These are phyloP conservation scores for Sebastes cheni DNA, from an alignment of 2,797 vertebrate species.

Conservation along the genomic window DNA sequence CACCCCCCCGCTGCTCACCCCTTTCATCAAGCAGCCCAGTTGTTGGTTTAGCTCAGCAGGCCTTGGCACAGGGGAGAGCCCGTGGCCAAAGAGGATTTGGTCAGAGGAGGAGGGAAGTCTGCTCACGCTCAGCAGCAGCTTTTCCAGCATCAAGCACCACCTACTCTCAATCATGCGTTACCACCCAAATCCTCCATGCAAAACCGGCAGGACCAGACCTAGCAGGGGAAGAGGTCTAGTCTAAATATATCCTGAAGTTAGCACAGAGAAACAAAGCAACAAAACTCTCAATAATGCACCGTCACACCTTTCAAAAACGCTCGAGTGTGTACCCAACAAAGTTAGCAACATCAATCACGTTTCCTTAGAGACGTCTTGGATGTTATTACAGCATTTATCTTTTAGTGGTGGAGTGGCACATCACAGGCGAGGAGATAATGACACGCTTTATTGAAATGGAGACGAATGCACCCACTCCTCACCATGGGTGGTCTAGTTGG, in stretches of 20 bases:
- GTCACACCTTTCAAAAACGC: slow-evolving; percentile 34
- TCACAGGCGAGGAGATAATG: slow-evolving; percentile 74
- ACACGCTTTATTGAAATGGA: slow-evolving; percentile 76
- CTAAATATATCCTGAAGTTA: slow-evolving; percentile 42
- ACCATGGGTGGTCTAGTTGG: slow-evolving; percentile 71
- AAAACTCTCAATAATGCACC: slow-evolving; percentile 9
- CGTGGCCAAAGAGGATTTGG: slow-evolving; percentile 71
- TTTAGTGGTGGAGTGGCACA: slow-evolving; percentile 65
- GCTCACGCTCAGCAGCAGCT: slow-evolving; percentile 57
- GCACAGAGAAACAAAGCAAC: slow-evolving; percentile 16
- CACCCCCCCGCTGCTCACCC: slow-evolving; percentile 46
- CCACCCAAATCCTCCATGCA: slow-evolving; percentile 58
- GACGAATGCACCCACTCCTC: slow-evolving; percentile 69
- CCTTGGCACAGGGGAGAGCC: slow-evolving; percentile 67
- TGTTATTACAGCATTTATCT: slow-evolving; percentile 66
- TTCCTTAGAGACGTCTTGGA: slow-evolving; percentile 28
- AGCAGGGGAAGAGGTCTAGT: slow-evolving; percentile 26
- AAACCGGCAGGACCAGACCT: slow-evolving; percentile 44
- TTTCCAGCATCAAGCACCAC: slow-evolving; percentile 67
- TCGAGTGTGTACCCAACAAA: slow-evolving; percentile 7
- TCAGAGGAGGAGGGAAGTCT: slow-evolving; percentile 61
- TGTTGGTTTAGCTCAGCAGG: slow-evolving; percentile 83
- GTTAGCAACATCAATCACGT: slow-evolving; percentile 47
- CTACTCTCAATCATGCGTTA: slow-evolving; percentile 65
- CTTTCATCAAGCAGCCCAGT: slow-evolving; percentile 80